Conservation (phyloP, 1,140 invertebrate species). For the Mya arenaria region DNA sequence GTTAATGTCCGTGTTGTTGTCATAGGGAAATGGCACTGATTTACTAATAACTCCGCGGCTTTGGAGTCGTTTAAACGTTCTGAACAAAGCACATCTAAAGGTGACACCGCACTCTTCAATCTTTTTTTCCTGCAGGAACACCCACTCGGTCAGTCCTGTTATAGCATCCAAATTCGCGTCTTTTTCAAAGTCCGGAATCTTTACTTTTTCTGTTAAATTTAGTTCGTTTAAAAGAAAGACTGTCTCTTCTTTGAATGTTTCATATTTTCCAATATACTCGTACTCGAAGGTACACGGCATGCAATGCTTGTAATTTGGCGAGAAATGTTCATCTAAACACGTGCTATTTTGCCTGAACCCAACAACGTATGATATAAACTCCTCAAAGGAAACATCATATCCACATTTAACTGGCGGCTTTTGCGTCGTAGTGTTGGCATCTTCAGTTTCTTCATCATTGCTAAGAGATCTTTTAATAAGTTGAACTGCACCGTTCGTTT, state of each 20-base stretch:
- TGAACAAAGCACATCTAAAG: constrained; percentile 21
- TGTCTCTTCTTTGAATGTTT: constrained; percentile 33
- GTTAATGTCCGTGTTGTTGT: background rate
- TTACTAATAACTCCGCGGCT: constrained; percentile 5
- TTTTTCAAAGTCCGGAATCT: background rate
- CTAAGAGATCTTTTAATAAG: background rate
- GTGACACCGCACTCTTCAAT: background rate
- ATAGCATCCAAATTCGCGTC: background rate
- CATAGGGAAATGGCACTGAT: background rate
- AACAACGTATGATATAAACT: constrained; percentile 12
- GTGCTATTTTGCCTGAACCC: background rate
- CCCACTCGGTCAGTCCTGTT: background rate
- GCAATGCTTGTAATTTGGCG: constrained; percentile 26
- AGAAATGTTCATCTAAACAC: constrained; percentile 17
- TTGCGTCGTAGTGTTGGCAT: background rate
- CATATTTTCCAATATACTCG: constrained; percentile 33
- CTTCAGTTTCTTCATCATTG: background rate
- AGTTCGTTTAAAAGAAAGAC: background rate
- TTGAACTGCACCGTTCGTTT: background rate
- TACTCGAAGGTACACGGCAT: background rate
- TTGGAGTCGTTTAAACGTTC: constrained; percentile 14
- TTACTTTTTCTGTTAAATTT: constrained; percentile 5
- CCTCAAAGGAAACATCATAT: constrained; percentile 22
- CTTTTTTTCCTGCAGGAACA: constrained; percentile 7
- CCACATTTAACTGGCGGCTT: background rate